Evolutionary conservation across 2,797 vertebrate genomes (phyloP), one percentile per base, ranked within the genome.

Genomic region (Lithobates pipiens): DNA sequence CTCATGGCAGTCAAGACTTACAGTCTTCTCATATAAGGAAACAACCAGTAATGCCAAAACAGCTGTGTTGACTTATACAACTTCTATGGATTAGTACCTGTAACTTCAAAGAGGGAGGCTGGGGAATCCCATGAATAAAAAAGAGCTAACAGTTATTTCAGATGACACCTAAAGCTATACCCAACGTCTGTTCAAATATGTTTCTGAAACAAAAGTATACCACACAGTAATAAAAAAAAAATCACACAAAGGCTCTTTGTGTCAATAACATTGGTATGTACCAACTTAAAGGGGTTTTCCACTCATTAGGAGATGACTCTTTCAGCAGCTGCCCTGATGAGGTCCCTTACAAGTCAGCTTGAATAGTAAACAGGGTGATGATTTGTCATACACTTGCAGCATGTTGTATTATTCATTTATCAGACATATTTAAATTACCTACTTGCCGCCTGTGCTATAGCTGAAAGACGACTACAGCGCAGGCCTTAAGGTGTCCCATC

Each of bases 51-150:
- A 29, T 29, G 27, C 27, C 25, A 67, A 25, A 25, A 67, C 65
- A 67, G 9, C 65, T 11, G 65, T 67, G 65, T 67, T 67, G 65
- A 67, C 65, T 67, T 67, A 23, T 27, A 27, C 63, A 67, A 27
- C 63, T 18, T 25, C 3, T 67, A 29, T 25, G 25, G 11, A 67
- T 11, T 29, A 23, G 1, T 65, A 15, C 25, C 10, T 67, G 27
- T 13, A 67, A 50, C 74, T 84, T 71, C 82, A 57, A 71, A 84
- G 46, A 1, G 68, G 13, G 13, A 61, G 34, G 6, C 1, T 54
- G 82, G 82, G 82, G 34, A 77, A 77, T 57, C 50, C 67, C 65
- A 39, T 10, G 29, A 61, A 46, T 61, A 72, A 34, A 36, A 84
- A 32, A 57, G 50, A 39, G 21, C 69, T 83, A 57, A 77, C 76